Evolutionary conservation across 1,140 invertebrate genomes (phyloP), one percentile per base, ranked within the genome.

Genomic region (Trissolcus basalis): DNA sequence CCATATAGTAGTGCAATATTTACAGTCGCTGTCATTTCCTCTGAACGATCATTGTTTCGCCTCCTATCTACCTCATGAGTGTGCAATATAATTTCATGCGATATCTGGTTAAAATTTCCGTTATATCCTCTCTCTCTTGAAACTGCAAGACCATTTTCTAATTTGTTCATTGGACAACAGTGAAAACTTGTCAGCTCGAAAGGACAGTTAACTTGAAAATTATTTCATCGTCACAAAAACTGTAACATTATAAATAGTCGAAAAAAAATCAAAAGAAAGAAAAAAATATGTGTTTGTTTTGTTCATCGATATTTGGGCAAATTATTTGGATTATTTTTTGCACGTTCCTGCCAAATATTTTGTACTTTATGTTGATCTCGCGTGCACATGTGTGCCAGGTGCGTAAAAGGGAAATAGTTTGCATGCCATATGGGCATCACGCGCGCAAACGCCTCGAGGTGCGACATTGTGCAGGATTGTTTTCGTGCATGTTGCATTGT

Each of bases 1-100:
- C 64, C 72, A 75, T 75, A 75, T 69, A 75, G 63, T 69, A 75
- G 63, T 58, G 72, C 68, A 75, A 75, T 75, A 75, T 75, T 75
- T 75, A 75, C 72, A 63, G 64, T 69, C 72, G 53, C 59, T 75
- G 59, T 64, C 64, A 75, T 75, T 75, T 75, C 72, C 72, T 75
- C 63, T 64, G 59, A 75, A 51, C 53, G 64, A 67, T 73, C 70
- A 73, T 75, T 75, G 68, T 75, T 75, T 69, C 64, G 41, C 48
- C 65, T 19, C 11, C 39, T 70, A 70, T 59, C 64, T 63, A 49
- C 41, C 49, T 43, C 50, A 36, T 58, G 56, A 61, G 67, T 63
- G 51, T 33, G 58, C 63, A 68, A 61, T 68, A 74, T 68, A 48
- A 67, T 74, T 74, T 67, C 61, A 58, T 74, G 53, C 51, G 50